phyloP scores from a whole-genome alignment of 1,140 invertebrate species.

The Oncopeltus fasciatus region DNA sequence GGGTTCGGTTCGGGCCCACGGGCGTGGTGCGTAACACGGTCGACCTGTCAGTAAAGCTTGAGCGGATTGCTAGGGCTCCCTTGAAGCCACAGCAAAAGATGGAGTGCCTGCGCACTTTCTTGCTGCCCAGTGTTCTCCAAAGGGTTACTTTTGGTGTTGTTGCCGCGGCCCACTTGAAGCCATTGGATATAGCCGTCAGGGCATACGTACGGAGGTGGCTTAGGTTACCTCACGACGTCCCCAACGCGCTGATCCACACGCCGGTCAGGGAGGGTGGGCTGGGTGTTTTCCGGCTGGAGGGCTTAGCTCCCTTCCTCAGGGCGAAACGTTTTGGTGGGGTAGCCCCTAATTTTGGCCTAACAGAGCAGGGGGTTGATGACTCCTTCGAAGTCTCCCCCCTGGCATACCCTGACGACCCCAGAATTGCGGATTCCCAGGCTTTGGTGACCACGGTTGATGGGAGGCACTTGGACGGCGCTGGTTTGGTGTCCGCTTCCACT shows the following conservation, averaged over 20 bases:
- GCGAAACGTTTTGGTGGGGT: no score
- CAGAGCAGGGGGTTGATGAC: no score
- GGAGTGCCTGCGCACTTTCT: no score
- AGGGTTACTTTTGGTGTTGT: background rate
- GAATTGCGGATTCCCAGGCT: no score
- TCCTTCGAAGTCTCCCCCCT: no score
- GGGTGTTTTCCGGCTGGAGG: no score
- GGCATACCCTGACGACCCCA: no score
- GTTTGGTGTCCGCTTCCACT: no score
- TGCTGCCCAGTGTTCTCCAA: background rate
- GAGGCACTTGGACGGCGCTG: no score
- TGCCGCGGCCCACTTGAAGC: background rate
- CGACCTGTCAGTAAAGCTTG: background rate
- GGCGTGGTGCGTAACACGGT: background rate
- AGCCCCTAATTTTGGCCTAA: no score
- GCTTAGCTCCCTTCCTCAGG: no score
- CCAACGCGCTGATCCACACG: slow-evolving; percentile 21
- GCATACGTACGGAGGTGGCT: slow-evolving; percentile 18
- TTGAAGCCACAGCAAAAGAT: background rate
- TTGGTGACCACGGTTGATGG: no score
- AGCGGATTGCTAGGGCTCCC: background rate
- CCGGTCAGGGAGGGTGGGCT: background rate
- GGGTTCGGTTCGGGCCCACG: background rate
- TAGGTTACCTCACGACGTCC: slow-evolving; percentile 1
- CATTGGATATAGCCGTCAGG: background rate